Conservation (phyloP, 2,888 invertebrate species). For the Zygaena filipendulae region DNA sequence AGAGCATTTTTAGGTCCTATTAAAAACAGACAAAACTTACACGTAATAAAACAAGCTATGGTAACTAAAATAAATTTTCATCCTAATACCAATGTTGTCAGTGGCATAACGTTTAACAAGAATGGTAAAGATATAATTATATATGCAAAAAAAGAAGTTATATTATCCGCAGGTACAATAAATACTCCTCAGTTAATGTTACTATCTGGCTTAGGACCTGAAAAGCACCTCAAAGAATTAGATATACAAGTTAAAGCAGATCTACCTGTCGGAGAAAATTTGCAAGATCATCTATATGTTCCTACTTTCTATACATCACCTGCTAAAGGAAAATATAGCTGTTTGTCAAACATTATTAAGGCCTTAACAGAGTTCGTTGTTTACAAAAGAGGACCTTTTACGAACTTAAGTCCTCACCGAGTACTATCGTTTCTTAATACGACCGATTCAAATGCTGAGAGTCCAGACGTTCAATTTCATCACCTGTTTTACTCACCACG, state of each 20-base stretch:
- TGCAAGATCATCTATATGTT: constrained; percentile 22
- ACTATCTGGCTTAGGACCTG: constrained; percentile 20
- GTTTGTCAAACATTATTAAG: constrained; percentile 27
- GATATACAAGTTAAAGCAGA: constrained; percentile 18
- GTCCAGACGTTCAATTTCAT: constrained; percentile 38
- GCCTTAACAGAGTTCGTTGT: constrained; percentile 51
- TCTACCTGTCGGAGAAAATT: constrained; percentile 21
- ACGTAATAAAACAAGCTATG: constrained; percentile 38
- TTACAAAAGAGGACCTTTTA: constrained; percentile 52
- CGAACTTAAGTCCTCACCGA: constrained; percentile 42
- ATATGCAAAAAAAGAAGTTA: constrained; percentile 52
- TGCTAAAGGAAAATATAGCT: constrained; percentile 22
- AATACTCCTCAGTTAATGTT: constrained; percentile 20
- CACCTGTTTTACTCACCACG: constrained; percentile 31
- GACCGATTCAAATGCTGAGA: constrained; percentile 26
- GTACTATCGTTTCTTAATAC: constrained; percentile 36
- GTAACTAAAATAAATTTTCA: constrained; percentile 46
- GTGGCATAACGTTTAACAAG: constrained; percentile 23
- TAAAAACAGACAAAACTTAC: constrained; percentile 36
- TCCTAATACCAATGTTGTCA: constrained; percentile 35
- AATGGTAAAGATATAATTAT: constrained; percentile 35
- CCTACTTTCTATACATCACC: constrained; percentile 35
- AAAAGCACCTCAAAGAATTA: constrained; percentile 12
- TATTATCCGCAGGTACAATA: constrained; percentile 34
- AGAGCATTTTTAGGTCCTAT: constrained; percentile 54